A percentile compares a stretch with the other conserved stretches of the same genome.
Conservation (phyloP, 2,888 invertebrate genomes). For the Aromia moschata region DNA sequence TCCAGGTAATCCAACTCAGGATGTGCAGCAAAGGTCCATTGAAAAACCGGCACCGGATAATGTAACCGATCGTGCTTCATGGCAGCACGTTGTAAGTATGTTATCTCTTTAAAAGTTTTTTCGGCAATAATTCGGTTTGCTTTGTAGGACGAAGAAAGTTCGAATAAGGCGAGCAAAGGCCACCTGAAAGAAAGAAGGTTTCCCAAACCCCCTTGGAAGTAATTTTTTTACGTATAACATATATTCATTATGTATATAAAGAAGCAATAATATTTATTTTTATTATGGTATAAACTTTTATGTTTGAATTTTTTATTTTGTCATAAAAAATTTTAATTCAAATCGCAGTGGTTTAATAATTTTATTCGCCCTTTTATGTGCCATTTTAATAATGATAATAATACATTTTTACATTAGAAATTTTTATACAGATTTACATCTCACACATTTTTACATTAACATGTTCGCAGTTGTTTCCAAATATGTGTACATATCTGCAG, state of each 20-base stretch:
- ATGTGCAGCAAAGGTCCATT: constrained; percentile 22
- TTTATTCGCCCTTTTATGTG: too few relatives aligned
- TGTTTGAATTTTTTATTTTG: background rate
- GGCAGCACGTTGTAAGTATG: constrained; percentile 43
- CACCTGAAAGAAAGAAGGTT: constrained; percentile 37
- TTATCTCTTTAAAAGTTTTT: constrained; percentile 18
- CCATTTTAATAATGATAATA: too few relatives aligned
- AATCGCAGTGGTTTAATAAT: too few relatives aligned
- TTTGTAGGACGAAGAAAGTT: constrained; percentile 33
- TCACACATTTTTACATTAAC: too few relatives aligned
- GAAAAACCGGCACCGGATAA: constrained; percentile 22
- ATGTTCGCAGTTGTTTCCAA: too few relatives aligned
- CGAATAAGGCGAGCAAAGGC: constrained; percentile 14
- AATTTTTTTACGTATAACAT: constrained; percentile 12
- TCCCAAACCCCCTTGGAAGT: constrained; percentile 52
- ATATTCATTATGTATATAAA: constrained; percentile 6
- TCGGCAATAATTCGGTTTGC: constrained; percentile 1
- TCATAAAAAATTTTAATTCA: background rate
- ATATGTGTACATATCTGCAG: too few relatives aligned
- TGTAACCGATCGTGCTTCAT: constrained; percentile 26
- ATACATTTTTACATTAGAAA: too few relatives aligned
- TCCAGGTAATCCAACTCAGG: constrained; percentile 46
- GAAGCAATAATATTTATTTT: constrained; percentile 24
- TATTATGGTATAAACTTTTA: constrained; percentile 13
- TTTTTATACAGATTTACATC: too few relatives aligned